Evolutionary conservation across 2,888 invertebrate species (phyloP), one percentile per base, ranked within the genome.

Genomic region (Habrosyne pyritoides): DNA sequence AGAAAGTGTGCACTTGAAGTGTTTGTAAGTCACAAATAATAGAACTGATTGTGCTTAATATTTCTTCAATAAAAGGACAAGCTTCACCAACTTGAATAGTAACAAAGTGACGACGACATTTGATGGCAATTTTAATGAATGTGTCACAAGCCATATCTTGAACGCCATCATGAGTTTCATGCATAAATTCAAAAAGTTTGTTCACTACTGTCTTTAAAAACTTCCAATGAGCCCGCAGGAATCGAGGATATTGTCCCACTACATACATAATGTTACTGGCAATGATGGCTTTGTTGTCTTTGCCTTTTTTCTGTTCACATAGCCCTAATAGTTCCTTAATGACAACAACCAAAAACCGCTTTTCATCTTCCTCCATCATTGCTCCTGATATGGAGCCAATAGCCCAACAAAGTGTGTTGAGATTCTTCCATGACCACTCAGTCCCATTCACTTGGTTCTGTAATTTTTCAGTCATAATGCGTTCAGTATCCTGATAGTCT

Each of bases 141-240:
- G 99, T 99, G 93, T 99, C 99, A 93, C 99, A 99, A 60, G 99
- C 99, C 99, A 99, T 99, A 81, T 99, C 99, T 90, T 99, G 99
- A 26, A 99, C 99, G 76, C 99, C 99, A 86, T 99, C 99, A 85
- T 99, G 99, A 55, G 99, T 99, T 93, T 99, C 99, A 86, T 99
- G 99, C 99, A 99, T 99, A 87, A 99, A 99, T 93, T 99, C 99
- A 93, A 99, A 99, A 56, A 99, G 94, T 93, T 99, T 99, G 93
- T 99, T 99, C 60, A 99, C 99, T 79, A 99, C 99, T 53, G 99
- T 99, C 94, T 99, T 99, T 64, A 99, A 94, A 91, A 99, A 99
- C 85, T 99, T 98, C 99, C 99, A 99, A 89, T 99, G 99, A n/a
- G 99, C 99, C 72, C 99, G 94, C 61, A 99, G 93, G 92, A 99